Evolutionary conservation across 1,140 invertebrate species (phyloP), one percentile per base, ranked within the genome.

Genomic region (Apis laboriosa): DNA sequence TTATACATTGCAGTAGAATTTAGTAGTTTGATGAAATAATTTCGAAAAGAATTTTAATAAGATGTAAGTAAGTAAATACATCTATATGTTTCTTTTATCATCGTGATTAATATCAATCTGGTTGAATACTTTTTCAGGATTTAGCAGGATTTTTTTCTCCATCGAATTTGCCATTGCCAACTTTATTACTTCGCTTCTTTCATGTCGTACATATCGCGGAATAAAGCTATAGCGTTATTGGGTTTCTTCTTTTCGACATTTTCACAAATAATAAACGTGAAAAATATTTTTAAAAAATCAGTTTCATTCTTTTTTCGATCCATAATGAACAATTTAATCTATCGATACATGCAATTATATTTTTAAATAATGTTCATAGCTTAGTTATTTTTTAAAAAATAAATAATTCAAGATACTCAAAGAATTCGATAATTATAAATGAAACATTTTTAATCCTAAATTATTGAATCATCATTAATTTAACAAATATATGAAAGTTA

Each of bases 121-220:
- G 24, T 56, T 63, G 43, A 73, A 61, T 81, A 76, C 63, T 76
- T 86, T 70, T 80, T 72, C 66, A 28, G 66, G 68, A 63, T 82
- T 83, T 74, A 61, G 49, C 86, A 34, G 55, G 61, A 53, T 81
- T 53, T 58, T 78, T 76, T 53, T 70, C 58, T 28, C 58, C 55
- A 19, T 49, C 34, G 63, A 60, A 58, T 49, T 43, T 66, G 43
- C 71, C 72, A 58, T 76, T 81, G 79, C 72, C 79, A 74, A 80
- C 79, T 60, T 55, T 72, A 77, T 83, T 61, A 43, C 78, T 13
- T 80, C 71, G 71, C 24, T 15, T 11, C 3, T n/a, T 55, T 28
- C 60, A 9, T 43, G 28, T 55, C 61, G 7, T 67, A 51, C 34
- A 67, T 75, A 61, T 12, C 60, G 12, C 21, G 17, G 21, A 74